Conservation (phyloP, 2,888 invertebrate genomes). For the Metopia argyrocephala region DNA sequence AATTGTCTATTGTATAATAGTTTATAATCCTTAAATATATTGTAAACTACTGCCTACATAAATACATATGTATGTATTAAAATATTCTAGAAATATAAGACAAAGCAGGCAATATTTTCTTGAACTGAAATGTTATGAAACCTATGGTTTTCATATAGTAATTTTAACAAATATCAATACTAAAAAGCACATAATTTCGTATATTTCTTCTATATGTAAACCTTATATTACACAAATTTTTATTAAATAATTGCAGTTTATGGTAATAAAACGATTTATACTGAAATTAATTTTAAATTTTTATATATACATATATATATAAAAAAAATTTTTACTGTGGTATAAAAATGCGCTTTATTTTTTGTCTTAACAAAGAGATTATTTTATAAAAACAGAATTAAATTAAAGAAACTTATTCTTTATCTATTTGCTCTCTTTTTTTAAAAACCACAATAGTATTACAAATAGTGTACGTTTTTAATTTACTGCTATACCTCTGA, state of each 20-base stretch:
- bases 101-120: too few species aligned
- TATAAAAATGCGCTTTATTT: slow-evolving; percentile 62
- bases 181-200: slow-evolving; percentile 1
- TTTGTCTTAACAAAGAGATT: slow-evolving; percentile 57
- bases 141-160: not conserved
- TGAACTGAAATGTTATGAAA: not conserved
- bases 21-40: too few species aligned
- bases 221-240: not conserved
- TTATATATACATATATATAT: too few species aligned
- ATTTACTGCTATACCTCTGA: slow-evolving; percentile 22
- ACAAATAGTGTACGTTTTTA: slow-evolving; percentile 28
- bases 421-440: slow-evolving; percentile 2
- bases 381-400: slow-evolving; percentile 41
- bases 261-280: not conserved
- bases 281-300: too few species aligned
- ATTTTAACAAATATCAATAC: not conserved
- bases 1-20: too few species aligned
- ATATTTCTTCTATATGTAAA: not conserved
- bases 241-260: not conserved
- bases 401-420: slow-evolving; percentile 48
- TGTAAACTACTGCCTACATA: too few species aligned
- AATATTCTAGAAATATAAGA: too few species aligned
- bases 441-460: slow-evolving; percentile 48
- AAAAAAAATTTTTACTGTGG: slow-evolving; percentile 31
- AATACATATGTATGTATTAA: too few species aligned